These are phyloP conservation scores for Tiphia femorata DNA, from an alignment of 2,888 invertebrate species.

Conservation along the genomic window DNA sequence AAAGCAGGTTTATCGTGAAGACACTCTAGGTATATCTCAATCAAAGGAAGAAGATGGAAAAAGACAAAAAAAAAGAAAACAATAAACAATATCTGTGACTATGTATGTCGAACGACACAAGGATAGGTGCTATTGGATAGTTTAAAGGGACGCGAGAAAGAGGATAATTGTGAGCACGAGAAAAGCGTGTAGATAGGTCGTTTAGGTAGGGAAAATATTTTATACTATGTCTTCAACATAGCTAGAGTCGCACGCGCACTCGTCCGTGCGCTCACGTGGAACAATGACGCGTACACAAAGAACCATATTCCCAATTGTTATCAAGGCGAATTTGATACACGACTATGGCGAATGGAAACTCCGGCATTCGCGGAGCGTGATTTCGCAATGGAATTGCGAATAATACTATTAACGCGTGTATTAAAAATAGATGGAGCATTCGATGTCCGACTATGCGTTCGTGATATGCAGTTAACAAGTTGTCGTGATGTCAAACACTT, in stretches of 20 bases:
- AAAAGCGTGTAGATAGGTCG: constrained; percentile 48
- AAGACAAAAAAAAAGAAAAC: not conserved
- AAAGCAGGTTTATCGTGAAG: too few species aligned
- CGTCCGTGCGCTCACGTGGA: constrained; percentile 6
- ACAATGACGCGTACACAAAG: not conserved
- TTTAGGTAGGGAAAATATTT: constrained; percentile 55
- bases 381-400: constrained; percentile 29
- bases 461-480: constrained; percentile 10
- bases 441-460: constrained; percentile 24
- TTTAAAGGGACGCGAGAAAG: constrained; percentile 26
- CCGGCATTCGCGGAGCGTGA: constrained; percentile 11
- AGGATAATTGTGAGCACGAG: constrained; percentile 9
- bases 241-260: constrained; percentile 25
- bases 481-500: too few species aligned
- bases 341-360: constrained; percentile 1
- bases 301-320: constrained; percentile 4
- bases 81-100: constrained; percentile 22
- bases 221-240: constrained; percentile 44
- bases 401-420: constrained; percentile 26
- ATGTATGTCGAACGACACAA: constrained; percentile 33
- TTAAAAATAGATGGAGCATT: constrained; percentile 27
- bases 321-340: constrained; percentile 12
- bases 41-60: not conserved
- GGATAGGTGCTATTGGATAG: constrained; percentile 56
- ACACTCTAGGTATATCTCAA: too few species aligned